A percentile compares a stretch with the other conserved stretches of the same genome.
Evolutionary conservation across 2,797 vertebrate species (phyloP).

Genomic region (Stomatorhinus walkeri): DNA sequence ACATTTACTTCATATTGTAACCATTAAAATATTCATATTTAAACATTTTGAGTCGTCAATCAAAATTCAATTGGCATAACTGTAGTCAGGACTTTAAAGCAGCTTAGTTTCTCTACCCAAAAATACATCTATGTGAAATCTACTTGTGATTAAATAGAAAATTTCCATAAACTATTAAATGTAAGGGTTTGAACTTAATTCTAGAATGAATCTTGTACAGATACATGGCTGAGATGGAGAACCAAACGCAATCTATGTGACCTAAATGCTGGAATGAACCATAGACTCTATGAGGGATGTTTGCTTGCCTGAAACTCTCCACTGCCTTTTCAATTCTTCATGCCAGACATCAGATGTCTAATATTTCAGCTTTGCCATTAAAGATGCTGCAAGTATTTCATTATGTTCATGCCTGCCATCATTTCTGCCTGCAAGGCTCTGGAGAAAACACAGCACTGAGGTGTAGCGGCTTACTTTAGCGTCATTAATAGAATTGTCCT

Average conservation of each 20-base stretch:
- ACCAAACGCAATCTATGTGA: background rate
- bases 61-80: background rate
- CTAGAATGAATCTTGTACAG: background rate
- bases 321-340: slow-evolving; percentile 18
- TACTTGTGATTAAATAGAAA: background rate
- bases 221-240: background rate
- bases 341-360: slow-evolving; percentile 12
- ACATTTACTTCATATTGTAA: background rate
- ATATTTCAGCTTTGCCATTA: slow-evolving; percentile 9
- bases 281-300: background rate
- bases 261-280: background rate
- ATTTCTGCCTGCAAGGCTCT: background rate
- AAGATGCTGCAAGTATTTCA: background rate
- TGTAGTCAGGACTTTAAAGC: slow-evolving; percentile 19
- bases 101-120: slow-evolving; percentile 23
- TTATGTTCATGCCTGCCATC: background rate
- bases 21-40: background rate
- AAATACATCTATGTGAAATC: background rate
- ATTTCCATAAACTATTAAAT: background rate
- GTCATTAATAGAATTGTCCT: background rate
- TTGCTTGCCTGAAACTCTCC: background rate
- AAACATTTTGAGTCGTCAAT: slow-evolving; percentile 4
- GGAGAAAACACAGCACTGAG: background rate
- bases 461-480: background rate
- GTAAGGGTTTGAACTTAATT: background rate